Evolutionary conservation across 2,797 vertebrate species (phyloP).

Genomic region (Odontamblyopus lacepedii): DNA sequence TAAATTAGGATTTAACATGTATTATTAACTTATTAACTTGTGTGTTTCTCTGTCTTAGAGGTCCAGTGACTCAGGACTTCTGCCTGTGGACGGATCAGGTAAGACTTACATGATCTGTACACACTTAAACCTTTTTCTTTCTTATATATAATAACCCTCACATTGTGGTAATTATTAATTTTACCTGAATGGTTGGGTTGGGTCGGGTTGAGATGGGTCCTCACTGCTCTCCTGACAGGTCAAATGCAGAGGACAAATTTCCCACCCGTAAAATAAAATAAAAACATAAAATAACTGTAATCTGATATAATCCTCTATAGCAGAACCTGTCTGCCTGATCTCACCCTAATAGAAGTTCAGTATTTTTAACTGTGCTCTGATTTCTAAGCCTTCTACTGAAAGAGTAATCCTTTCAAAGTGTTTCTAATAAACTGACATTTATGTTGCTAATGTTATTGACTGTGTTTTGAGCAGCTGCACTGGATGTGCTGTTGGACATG

Average conservation of each 20-base stretch:
- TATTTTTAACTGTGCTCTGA: neutral
- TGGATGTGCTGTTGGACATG: slow-evolving; percentile 45
- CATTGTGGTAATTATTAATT: neutral
- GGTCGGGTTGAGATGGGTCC: too few species aligned
- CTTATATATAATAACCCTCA: too few species aligned
- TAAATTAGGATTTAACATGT: slow-evolving; percentile 18
- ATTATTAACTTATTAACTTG: neutral
- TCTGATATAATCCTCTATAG: neutral
- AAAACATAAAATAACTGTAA: neutral
- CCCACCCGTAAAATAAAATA: neutral
- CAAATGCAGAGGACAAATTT: neutral
- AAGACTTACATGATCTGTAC: slow-evolving; percentile 15
- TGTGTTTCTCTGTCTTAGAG: slow-evolving; percentile 32
- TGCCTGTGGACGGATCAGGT: slow-evolving; percentile 50
- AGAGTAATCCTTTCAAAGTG: too few species aligned
- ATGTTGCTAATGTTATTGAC: neutral
- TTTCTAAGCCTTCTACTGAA: neutral
- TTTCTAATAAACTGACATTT: neutral
- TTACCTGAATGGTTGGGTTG: neutral
- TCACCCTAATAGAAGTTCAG: too few species aligned
- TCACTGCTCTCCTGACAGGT: too few species aligned
- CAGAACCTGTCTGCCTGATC: neutral
- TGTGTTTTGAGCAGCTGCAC: slow-evolving; percentile 40
- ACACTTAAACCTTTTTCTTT: neutral
- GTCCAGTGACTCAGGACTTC: slow-evolving; percentile 49